Conservation (phyloP, 2,797 vertebrate genomes). For the Chelon auratus region DNA sequence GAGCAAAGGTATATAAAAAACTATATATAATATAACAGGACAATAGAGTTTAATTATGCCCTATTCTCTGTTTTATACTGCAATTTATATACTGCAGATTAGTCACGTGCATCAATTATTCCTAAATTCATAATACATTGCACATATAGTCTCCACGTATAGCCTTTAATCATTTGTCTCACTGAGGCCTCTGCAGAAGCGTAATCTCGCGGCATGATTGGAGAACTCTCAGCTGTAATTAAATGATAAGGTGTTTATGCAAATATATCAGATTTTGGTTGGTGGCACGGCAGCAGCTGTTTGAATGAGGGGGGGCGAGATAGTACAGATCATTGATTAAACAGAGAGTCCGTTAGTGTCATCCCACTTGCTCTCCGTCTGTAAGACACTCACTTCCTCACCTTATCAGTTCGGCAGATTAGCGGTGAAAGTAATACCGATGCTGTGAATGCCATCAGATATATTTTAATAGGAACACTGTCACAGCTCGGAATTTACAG, state of each 20-base stretch:
- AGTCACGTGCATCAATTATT: neutral
- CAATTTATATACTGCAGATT: neutral
- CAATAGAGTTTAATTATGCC: too few relatives aligned
- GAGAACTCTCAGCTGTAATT: constrained; percentile 77
- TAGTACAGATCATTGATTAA: constrained; percentile 72
- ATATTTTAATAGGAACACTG: constrained; percentile 65
- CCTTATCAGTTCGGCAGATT: constrained; percentile 74
- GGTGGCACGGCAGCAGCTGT: constrained; percentile 58
- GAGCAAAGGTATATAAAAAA: too few relatives aligned
- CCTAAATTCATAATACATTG: neutral
- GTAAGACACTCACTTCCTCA: constrained; percentile 71
- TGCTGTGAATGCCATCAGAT: constrained; percentile 71
- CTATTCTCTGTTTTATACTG: neutral
- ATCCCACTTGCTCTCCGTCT: constrained; percentile 66
- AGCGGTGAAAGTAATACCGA: constrained; percentile 69
- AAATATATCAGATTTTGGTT: constrained; percentile 78
- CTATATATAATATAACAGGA: too few relatives aligned
- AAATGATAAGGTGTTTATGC: constrained; percentile 82
- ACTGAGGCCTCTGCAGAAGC: constrained; percentile 56
- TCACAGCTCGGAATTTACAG: constrained; percentile 49
- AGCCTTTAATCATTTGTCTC: constrained; percentile 63
- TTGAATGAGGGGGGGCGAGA: constrained; percentile 66
- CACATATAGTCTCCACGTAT: constrained; percentile 13
- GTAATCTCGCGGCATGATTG: constrained; percentile 61
- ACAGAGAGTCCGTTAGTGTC: constrained; percentile 69